Conservation (phyloP, 2,888 invertebrate species). For the Phalera bucephala region DNA sequence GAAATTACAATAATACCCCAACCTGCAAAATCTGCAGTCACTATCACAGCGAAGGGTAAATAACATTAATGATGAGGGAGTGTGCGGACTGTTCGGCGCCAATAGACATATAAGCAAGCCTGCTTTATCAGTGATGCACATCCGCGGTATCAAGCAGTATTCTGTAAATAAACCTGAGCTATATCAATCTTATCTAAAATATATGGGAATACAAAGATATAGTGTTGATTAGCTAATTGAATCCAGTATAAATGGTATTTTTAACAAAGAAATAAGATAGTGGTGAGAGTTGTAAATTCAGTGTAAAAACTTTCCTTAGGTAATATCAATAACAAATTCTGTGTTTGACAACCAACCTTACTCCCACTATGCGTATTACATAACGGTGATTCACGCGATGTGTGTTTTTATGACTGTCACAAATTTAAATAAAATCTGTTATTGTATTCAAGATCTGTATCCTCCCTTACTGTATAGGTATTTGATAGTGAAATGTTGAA, state of each 20-base stretch:
- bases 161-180: conserved; percentile 68
- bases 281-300: conserved; percentile 61
- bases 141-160: conserved; percentile 66
- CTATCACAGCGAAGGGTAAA: conserved; percentile 76
- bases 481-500: conserved; percentile 33
- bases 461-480: conserved; percentile 44
- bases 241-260: conserved; percentile 61
- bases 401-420: conserved; percentile 60
- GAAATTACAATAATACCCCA: conserved; percentile 97
- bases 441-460: conserved; percentile 56
- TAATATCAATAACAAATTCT: conserved; percentile 36
- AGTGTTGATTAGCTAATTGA: conserved; percentile 58
- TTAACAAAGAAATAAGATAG: conserved; percentile 42
- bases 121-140: conserved; percentile 52
- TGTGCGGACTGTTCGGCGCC: conserved; percentile 41
- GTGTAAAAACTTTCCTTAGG: conserved; percentile 45
- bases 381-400: conserved; percentile 50
- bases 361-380: conserved; percentile 28
- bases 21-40: conserved; percentile 84
- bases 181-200: conserved; percentile 60
- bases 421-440: conserved; percentile 44
- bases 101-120: conserved; percentile 35
- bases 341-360: conserved; percentile 10
- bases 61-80: conserved; percentile 53
- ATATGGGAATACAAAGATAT: conserved; percentile 51